Conservation (phyloP, 2,797 vertebrate genomes). For the Sparus aurata region DNA sequence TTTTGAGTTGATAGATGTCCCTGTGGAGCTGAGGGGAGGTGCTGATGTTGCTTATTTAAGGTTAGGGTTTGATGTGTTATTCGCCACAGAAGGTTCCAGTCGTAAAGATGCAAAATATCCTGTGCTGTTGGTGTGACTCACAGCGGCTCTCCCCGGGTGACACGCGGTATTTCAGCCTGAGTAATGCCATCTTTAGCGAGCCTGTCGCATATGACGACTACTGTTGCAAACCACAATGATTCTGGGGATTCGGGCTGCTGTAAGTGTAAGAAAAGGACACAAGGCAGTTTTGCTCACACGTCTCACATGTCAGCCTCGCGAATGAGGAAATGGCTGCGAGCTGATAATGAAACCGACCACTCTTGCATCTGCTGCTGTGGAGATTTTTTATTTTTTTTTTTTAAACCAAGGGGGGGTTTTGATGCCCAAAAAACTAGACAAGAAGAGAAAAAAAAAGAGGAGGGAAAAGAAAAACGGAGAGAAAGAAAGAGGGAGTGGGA, state of each 20-base stretch:
- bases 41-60: slow-evolving; percentile 36
- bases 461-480: slow-evolving; percentile 32
- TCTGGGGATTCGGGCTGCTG: slow-evolving; percentile 16
- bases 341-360: slow-evolving; percentile 37
- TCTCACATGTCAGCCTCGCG: slow-evolving; percentile 15
- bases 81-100: slow-evolving; percentile 3
- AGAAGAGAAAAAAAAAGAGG: not conserved
- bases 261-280: slow-evolving; percentile 4
- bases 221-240: slow-evolving; percentile 1
- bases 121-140: slow-evolving; percentile 13
- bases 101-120: slow-evolving; percentile 14
- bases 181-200: slow-evolving; percentile 34
- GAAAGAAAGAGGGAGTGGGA: slow-evolving; percentile 38
- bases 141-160: slow-evolving; percentile 20
- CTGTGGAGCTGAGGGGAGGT: slow-evolving; percentile 9
- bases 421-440: slow-evolving; percentile 25
- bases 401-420: slow-evolving; percentile 26
- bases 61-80: slow-evolving; percentile 28
- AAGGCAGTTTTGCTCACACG: slow-evolving; percentile 19
- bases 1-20: slow-evolving; percentile 40
- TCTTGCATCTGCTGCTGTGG: slow-evolving; percentile 28
- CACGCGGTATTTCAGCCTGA: slow-evolving; percentile 31
- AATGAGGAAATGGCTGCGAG: slow-evolving; percentile 37
- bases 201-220: slow-evolving; percentile 23
- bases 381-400: not conserved